Conservation (phyloP, 2,797 vertebrate species). For the Karalla daura region DNA sequence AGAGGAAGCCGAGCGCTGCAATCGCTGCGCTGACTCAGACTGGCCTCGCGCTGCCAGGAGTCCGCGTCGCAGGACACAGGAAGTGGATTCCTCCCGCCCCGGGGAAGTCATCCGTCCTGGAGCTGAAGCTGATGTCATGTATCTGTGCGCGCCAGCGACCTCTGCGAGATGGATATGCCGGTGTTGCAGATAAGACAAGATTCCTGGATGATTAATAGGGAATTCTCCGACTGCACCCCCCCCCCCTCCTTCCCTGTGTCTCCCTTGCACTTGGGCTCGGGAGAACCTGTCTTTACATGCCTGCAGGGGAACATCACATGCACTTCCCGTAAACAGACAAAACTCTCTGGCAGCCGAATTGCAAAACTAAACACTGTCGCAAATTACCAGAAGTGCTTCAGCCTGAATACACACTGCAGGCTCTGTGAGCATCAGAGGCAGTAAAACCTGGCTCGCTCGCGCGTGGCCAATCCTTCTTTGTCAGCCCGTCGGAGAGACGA, state of each 20-base stretch:
- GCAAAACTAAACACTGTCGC: constrained; percentile 68
- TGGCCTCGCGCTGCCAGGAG: constrained; percentile 19
- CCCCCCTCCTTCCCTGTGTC: constrained; percentile 18
- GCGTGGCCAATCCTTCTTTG: constrained; percentile 19
- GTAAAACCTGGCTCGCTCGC: constrained; percentile 27
- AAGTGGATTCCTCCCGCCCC: constrained; percentile 23
- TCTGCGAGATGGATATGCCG: constrained; percentile 63
- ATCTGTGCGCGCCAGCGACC: constrained; percentile 37
- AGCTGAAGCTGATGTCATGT: constrained; percentile 32
- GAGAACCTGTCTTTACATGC: constrained; percentile 61
- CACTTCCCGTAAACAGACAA: constrained; percentile 44
- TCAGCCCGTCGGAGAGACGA: constrained; percentile 12
- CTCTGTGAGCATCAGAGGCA: not conserved
- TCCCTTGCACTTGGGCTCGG: constrained; percentile 16
- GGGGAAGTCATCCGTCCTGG: constrained; percentile 21
- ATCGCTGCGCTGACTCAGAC: constrained; percentile 48
- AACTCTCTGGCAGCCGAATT: constrained; percentile 43
- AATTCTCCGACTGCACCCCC: constrained; percentile 21
- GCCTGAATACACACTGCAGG: constrained; percentile 21
- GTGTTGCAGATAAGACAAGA: constrained; percentile 20
- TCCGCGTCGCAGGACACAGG: constrained; percentile 13
- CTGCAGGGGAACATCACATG: constrained; percentile 41
- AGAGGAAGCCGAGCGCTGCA: not conserved
- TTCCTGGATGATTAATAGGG: constrained; percentile 51
- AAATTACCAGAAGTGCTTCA: constrained; percentile 64